Evolutionary conservation across 2,888 invertebrate genomes (phyloP), one percentile per base, ranked within the genome.

Genomic region (Sisyra nigra): DNA sequence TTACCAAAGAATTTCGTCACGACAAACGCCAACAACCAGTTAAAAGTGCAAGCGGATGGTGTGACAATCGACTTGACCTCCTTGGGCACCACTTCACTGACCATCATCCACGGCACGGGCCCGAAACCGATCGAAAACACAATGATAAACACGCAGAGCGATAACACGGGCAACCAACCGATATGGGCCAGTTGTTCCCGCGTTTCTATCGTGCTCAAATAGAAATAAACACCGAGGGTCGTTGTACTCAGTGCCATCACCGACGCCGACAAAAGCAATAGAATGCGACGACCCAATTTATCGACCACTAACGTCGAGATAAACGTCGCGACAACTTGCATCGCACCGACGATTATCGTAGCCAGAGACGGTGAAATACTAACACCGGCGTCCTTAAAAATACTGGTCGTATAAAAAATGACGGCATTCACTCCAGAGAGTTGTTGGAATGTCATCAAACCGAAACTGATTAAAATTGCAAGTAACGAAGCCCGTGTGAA

Each of bases 371-470:
- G 58, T 10, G 71, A 60, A 17, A 85, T 65, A 0, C 61, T 48
- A 2, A 72, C 69, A 3, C 74, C 74, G 9, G 84, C 76, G 30
- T 68, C 70, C 41, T 61, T 54, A 59, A 92, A 91, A 46, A 93
- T 92, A 2, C 67, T 59, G 0, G 73, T 72, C 0, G 80, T 73
- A 54, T 85, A 87, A 60, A 88, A 84, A 48, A 88, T 80, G 5
- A 88, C 80, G 1, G 84, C 83, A 53, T 88, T 88, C 41, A 86
- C 76, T 32, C 87, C 87, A 46, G 81, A 77, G 44, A 89, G 66
- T 58, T 92, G 92, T 57, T 93, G 93, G 64, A 91, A 85, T 53
- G 88, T 65, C 89, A 92, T 91, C 6, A 92, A 68, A 3, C 80
- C 76, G 55, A 81, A 76, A 48, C 77, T 77, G 45, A 87, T 81